Evolutionary conservation across 2,797 vertebrate species (phyloP).

Genomic region (Echeneis naucrates): DNA sequence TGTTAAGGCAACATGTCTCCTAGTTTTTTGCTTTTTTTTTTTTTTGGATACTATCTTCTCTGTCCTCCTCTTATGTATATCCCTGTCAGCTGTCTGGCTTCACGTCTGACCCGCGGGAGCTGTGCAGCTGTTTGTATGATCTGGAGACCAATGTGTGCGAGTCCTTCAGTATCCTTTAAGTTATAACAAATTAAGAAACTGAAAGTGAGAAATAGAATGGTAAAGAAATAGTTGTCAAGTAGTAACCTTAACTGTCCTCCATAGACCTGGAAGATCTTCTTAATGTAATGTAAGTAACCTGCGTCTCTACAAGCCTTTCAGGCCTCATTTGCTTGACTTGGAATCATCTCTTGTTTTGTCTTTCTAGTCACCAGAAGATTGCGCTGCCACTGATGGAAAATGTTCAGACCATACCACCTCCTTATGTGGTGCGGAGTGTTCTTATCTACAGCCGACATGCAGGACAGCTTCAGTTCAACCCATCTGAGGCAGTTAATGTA

Average conservation of each 20-base stretch:
- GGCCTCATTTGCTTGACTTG: not conserved
- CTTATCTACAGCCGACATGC: slow-evolving; percentile 91
- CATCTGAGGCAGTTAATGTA: slow-evolving; percentile 91
- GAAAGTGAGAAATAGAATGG: not conserved
- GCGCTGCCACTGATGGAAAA: slow-evolving; percentile 93
- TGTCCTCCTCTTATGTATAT: not conserved
- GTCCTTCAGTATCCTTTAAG: slow-evolving; percentile 93
- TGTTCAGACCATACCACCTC: slow-evolving; percentile 93
- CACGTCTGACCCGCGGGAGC: slow-evolving; percentile 94
- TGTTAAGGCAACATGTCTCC: not conserved
- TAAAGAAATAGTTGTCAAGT: not conserved
- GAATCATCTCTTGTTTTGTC: not conserved
- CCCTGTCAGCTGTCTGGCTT: slow-evolving; percentile 91
- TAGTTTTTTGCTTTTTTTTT: no score
- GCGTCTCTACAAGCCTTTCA: not conserved
- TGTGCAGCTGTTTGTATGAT: slow-evolving; percentile 97
- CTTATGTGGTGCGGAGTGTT: slow-evolving; percentile 92
- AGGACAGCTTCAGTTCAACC: slow-evolving; percentile 89
- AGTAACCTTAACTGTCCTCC: slow-evolving; percentile 77
- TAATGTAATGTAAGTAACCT: slow-evolving; percentile 91
- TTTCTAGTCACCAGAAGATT: slow-evolving; percentile 90
- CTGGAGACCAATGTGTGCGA: slow-evolving; percentile 94
- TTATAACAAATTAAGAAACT: not conserved
- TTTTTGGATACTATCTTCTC: not conserved
- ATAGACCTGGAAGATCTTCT: slow-evolving; percentile 95